Conservation (phyloP, 2,113 vertebrate species). For the Stigmatopora nigra region DNA sequence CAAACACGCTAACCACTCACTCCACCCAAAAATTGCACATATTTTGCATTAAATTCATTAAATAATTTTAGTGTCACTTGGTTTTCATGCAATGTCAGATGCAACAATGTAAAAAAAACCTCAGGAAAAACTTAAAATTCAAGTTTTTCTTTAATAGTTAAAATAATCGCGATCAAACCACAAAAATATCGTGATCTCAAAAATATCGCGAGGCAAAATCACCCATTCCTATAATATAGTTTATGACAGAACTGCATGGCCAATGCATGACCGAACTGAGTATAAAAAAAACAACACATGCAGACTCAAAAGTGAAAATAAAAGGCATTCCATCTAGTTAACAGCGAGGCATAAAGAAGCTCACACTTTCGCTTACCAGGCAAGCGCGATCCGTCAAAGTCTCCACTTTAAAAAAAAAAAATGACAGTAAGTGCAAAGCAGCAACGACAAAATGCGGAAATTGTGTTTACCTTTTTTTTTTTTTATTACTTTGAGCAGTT, state of each 20-base stretch:
- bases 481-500: slow-evolving; percentile 32
- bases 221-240: background rate
- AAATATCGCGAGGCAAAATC: no score
- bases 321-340: slow-evolving; percentile 14
- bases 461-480: slow-evolving; percentile 51
- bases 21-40: no score
- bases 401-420: background rate
- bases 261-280: background rate
- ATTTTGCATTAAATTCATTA: no score
- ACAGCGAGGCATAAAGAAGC: slow-evolving; percentile 13
- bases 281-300: slow-evolving; percentile 3
- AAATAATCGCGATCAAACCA: no score
- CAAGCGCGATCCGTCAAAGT: slow-evolving; percentile 21
- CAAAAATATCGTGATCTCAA: no score
- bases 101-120: no score
- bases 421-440: background rate
- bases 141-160: no score
- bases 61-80: no score
- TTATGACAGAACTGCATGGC: background rate
- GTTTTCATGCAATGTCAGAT: no score
- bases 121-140: no score
- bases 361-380: slow-evolving; percentile 49
- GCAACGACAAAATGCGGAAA: slow-evolving; percentile 49
- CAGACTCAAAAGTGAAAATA: slow-evolving; percentile 57
- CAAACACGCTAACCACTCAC: no score